These are phyloP conservation scores for Azorinus chamasolen DNA, from an alignment of 2,888 invertebrate species.

Conservation along the genomic window DNA sequence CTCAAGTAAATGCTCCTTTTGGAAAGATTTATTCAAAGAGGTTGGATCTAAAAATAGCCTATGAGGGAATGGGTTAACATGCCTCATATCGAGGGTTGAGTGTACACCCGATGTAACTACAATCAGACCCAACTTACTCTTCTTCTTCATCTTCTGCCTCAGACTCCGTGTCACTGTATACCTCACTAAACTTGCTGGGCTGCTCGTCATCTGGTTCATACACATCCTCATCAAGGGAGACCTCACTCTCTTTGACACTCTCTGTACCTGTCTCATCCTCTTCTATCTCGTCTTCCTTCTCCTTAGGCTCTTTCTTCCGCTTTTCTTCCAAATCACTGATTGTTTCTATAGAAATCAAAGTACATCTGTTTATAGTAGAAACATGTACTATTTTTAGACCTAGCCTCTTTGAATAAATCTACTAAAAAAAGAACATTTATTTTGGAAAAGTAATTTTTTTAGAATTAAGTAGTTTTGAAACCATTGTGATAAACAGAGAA, in stretches of 20 bases:
- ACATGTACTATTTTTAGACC: neutral
- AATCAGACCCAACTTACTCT: too few species aligned
- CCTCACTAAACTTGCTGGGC: conserved; percentile 80
- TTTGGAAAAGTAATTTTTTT: too few species aligned
- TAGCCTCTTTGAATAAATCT: too few species aligned
- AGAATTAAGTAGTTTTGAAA: too few species aligned
- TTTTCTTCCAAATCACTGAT: conserved; percentile 48
- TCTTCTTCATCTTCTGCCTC: conserved; percentile 83
- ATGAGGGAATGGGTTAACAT: too few species aligned
- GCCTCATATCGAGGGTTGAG: too few species aligned
- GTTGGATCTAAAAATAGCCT: too few species aligned
- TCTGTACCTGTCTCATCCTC: conserved; percentile 63
- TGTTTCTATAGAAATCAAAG: conserved; percentile 40
- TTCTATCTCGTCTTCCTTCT: conserved; percentile 55
- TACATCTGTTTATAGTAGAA: neutral
- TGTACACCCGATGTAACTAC: too few species aligned
- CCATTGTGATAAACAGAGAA: too few species aligned
- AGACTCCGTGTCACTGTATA: conserved; percentile 85
- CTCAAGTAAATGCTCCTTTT: too few species aligned
- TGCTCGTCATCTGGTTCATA: conserved; percentile 77
- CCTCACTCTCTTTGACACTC: conserved; percentile 60
- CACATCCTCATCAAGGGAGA: conserved; percentile 73
- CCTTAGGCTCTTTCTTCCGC: conserved; percentile 49
- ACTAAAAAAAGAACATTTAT: too few species aligned
- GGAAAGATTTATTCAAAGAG: too few species aligned